Conservation (phyloP, 2,797 vertebrate genomes). For the Spinus olivaceus region DNA sequence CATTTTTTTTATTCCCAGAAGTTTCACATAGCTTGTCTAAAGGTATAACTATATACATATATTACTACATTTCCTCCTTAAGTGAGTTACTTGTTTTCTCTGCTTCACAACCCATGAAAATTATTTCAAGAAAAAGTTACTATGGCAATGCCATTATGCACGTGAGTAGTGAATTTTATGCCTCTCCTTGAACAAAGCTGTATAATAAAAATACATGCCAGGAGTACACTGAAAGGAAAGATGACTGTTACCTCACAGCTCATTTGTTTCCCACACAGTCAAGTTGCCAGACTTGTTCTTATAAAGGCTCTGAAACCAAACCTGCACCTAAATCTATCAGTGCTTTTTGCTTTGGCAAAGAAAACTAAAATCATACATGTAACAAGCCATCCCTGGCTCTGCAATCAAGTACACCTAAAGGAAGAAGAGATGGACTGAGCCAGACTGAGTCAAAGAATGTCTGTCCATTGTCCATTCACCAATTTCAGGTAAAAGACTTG, state of each 20-base stretch:
- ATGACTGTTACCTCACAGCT: background rate
- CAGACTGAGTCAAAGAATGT: background rate
- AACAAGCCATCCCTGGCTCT: background rate
- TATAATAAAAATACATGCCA: background rate
- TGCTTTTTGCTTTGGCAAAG: background rate
- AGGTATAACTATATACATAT: background rate
- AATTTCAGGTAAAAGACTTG: background rate
- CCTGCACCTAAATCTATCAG: background rate
- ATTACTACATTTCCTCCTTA: background rate
- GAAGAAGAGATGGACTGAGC: background rate
- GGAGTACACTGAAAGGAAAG: background rate
- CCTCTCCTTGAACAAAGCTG: background rate
- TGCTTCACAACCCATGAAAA: background rate
- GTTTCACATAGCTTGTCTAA: background rate
- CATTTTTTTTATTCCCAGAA: background rate
- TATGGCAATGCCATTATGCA: background rate
- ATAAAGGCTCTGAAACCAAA: background rate
- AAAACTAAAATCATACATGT: background rate
- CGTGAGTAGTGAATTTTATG: background rate
- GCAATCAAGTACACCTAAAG: background rate
- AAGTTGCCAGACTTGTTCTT: background rate
- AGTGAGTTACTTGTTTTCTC: background rate
- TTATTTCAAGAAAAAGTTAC: background rate
- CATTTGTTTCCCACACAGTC: background rate
- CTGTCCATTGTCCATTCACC: background rate